Evolutionary conservation across 2,113 vertebrate species (phyloP).

Genomic region (Narcine bancroftii): DNA sequence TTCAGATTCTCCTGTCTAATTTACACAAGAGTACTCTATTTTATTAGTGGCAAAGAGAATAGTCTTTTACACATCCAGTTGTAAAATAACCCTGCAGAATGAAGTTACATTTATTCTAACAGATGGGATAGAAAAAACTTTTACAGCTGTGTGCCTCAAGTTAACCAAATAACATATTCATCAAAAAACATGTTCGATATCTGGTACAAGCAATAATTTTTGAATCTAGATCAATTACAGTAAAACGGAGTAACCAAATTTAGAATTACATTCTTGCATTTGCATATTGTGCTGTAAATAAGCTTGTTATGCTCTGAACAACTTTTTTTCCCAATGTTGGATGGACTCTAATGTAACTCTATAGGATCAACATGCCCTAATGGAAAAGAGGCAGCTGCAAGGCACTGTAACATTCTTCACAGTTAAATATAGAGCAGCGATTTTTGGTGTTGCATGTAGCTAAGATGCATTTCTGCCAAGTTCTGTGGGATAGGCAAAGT

Average conservation of each 20-base stretch:
- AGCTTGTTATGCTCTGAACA: background rate
- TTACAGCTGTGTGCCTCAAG: background rate
- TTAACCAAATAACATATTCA: background rate
- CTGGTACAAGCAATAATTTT: background rate
- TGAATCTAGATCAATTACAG: background rate
- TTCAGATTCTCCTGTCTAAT: background rate
- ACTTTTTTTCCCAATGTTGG: background rate
- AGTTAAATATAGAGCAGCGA: background rate
- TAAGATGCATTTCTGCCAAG: background rate
- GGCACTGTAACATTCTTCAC: slow-evolving; percentile 11
- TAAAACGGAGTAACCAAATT: background rate
- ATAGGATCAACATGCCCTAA: background rate
- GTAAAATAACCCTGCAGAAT: background rate
- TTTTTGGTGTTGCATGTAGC: background rate
- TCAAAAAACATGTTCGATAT: background rate
- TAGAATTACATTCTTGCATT: background rate
- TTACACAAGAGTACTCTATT: too few species aligned
- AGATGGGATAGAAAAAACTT: background rate
- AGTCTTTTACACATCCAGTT: background rate
- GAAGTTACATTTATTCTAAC: background rate
- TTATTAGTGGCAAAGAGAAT: background rate
- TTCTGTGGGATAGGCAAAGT: background rate
- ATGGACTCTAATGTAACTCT: background rate
- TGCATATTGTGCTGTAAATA: slow-evolving; percentile 11
- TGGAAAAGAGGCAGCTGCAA: background rate